phyloP scores from a whole-genome alignment of 2,888 invertebrate genomes.

The Drosophila merina region DNA sequence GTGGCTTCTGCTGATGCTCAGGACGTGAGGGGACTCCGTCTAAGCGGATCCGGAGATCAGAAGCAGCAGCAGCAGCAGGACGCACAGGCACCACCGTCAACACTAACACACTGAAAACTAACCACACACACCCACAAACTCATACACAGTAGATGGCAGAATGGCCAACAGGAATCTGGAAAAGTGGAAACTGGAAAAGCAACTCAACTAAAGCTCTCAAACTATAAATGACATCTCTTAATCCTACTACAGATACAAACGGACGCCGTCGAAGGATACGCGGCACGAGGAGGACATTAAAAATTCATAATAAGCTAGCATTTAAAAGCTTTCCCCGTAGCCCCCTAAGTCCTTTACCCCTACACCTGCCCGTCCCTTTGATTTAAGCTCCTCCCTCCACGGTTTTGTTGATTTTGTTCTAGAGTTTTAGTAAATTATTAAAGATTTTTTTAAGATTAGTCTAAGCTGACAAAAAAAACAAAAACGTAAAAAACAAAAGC shows the following conservation, averaged over 20 bases:
- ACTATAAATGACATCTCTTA: conserved; percentile 76
- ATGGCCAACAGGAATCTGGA: background rate
- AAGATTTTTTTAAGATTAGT: conserved; percentile 63
- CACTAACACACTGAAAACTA: conserved; percentile 28
- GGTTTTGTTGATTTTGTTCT: conserved; percentile 76
- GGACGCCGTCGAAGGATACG: conserved; percentile 16
- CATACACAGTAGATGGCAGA: conserved; percentile 33
- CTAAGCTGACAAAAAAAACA: conserved; percentile 50
- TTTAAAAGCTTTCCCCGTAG: conserved; percentile 34
- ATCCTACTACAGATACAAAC: conserved; percentile 63
- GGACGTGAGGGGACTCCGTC: conserved; percentile 63
- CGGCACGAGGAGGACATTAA: conserved; percentile 35
- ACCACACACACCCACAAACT: conserved; percentile 32
- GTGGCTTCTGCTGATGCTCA: conserved; percentile 64
- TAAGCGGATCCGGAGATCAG: conserved; percentile 9
- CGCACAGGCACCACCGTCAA: conserved; percentile 54
- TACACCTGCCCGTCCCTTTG: conserved; percentile 41
- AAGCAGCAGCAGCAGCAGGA: conserved; percentile 43
- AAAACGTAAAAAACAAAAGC: conserved; percentile 11
- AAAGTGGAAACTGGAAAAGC: conserved; percentile 21
- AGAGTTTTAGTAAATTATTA: conserved; percentile 79
- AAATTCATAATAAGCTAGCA: conserved; percentile 70
- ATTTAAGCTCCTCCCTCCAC: conserved; percentile 64
- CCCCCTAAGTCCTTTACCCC: background rate
- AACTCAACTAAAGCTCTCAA: conserved; percentile 68